Percentiles rank a stretch among this genome's conserved stretches.
Conservation (phyloP, 1,140 invertebrate genomes). For the Ooceraea biroi region DNA sequence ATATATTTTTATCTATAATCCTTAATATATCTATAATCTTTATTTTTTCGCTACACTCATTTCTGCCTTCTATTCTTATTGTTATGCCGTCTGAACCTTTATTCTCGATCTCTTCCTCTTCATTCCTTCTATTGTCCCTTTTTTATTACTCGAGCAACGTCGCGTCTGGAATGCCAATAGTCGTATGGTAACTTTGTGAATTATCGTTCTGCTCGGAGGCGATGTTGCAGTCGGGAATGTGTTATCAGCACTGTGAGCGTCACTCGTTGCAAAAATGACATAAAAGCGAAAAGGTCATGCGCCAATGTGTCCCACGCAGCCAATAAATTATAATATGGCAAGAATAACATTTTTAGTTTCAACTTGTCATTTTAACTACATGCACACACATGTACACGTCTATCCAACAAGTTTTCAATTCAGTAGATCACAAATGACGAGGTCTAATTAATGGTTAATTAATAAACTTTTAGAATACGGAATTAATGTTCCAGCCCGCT, state of each 20-base stretch:
- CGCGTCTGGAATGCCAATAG: conserved; percentile 49
- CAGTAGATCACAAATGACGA: not conserved
- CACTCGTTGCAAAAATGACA: not conserved
- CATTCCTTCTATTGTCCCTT: conserved; percentile 45
- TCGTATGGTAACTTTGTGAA: conserved; percentile 38
- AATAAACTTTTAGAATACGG: not conserved
- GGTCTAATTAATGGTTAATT: not conserved
- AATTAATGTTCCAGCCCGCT: not conserved
- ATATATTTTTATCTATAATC: not conserved
- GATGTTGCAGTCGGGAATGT: conserved; percentile 37
- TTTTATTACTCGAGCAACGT: conserved; percentile 40
- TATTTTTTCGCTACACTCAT: conserved; percentile 22
- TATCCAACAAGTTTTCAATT: conserved; percentile 15
- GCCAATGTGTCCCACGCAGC: too few relatives aligned
- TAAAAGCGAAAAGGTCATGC: conserved; percentile 1
- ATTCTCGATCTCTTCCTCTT: conserved; percentile 44
- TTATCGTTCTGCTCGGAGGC: conserved; percentile 38
- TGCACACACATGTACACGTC: not conserved
- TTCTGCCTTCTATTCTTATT: conserved; percentile 28
- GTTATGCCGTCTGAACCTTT: conserved; percentile 44
- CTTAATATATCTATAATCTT: conserved; percentile 40
- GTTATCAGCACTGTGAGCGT: conserved; percentile 29
- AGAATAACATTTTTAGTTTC: conserved; percentile 10
- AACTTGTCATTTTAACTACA: conserved; percentile 10
- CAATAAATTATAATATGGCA: conserved; percentile 27